phyloP scores from a whole-genome alignment of 2,113 vertebrate species.

The Hyaena hyaena region DNA sequence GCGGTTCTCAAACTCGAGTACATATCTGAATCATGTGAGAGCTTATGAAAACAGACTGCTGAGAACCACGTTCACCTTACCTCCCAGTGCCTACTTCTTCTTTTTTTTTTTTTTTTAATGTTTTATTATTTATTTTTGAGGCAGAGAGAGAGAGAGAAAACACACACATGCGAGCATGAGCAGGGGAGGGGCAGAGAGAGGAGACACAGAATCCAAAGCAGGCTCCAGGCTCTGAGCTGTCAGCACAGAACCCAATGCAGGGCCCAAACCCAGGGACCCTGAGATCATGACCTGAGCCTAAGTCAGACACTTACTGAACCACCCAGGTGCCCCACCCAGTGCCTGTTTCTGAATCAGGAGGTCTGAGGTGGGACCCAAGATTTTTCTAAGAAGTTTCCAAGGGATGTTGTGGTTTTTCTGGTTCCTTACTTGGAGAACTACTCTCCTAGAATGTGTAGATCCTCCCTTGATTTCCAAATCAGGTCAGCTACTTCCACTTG shows the following conservation, averaged over 20 bases:
- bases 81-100: background rate
- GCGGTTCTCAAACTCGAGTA: background rate
- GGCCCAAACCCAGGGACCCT: too few relatives aligned
- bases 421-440: background rate
- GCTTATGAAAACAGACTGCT: background rate
- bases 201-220: too few relatives aligned
- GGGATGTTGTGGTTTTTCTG: background rate
- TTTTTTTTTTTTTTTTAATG: too few relatives aligned
- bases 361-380: background rate
- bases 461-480: constrained; percentile 11
- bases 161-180: too few relatives aligned
- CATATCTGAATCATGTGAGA: background rate
- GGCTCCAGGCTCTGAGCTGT: too few relatives aligned
- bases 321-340: too few relatives aligned
- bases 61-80: background rate
- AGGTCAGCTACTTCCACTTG: background rate
- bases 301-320: too few relatives aligned
- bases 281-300: too few relatives aligned
- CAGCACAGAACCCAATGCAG: too few relatives aligned
- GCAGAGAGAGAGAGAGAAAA: too few relatives aligned
- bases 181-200: too few relatives aligned
- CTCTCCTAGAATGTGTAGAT: background rate
- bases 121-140: too few relatives aligned
- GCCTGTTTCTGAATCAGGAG: background rate
- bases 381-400: background rate